These are phyloP conservation scores for Danionella dracula DNA, from an alignment of 2,797 vertebrate genomes.

Conservation along the genomic window DNA sequence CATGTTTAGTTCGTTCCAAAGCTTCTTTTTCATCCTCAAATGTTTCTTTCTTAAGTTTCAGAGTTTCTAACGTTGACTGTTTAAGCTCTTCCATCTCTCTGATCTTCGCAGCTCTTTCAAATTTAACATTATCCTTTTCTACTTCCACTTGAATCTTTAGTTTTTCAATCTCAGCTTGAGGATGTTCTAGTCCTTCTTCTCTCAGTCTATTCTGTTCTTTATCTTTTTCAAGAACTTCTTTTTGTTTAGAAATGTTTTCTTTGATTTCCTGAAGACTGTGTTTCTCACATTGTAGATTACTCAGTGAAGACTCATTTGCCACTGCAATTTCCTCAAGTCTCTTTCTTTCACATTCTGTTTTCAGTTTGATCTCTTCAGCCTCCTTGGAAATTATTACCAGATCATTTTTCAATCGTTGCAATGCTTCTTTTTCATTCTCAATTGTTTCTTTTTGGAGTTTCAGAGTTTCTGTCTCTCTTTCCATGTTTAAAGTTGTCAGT, in stretches of 20 bases:
- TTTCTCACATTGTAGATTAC: background rate
- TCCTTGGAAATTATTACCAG: too few relatives aligned
- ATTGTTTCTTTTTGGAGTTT: background rate
- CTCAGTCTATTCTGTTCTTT: background rate
- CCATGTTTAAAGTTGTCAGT: background rate
- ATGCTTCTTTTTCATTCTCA: background rate
- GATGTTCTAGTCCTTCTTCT: background rate
- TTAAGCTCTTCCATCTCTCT: background rate
- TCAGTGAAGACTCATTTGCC: background rate
- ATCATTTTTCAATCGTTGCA: too few relatives aligned
- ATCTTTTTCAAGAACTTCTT: background rate
- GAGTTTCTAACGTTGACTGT: background rate
- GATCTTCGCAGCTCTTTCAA: background rate
- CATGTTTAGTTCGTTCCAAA: too few relatives aligned
- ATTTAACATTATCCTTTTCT: background rate
- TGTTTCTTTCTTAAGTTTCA: background rate
- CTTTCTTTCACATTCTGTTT: too few relatives aligned
- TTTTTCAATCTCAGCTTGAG: background rate
- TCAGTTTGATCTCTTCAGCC: background rate
- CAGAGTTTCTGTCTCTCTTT: background rate
- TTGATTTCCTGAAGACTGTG: background rate
- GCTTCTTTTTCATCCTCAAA: background rate
- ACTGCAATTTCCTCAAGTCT: background rate
- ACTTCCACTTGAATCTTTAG: constrained; percentile 2
- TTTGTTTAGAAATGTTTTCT: background rate